phyloP scores from a whole-genome alignment of 1,140 invertebrate genomes.

The Habropoda laboriosa region DNA sequence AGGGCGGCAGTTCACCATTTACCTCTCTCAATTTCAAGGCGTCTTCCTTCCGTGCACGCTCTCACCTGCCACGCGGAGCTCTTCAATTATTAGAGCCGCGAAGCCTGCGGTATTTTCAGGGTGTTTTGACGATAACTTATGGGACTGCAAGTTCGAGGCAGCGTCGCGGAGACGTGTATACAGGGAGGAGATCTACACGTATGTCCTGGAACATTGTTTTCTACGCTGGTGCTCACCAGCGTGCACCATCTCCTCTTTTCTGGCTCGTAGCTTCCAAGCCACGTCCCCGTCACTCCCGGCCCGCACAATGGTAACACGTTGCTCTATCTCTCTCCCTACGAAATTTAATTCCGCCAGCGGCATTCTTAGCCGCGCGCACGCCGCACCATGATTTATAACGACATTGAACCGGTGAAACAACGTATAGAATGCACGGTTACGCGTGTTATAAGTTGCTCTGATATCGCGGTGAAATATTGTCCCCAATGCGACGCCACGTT shows the following conservation, averaged over 20 bases:
- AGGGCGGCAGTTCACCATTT: slow-evolving; percentile 59
- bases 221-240: not conserved
- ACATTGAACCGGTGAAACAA: slow-evolving; percentile 36
- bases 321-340: slow-evolving; percentile 42
- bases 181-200: not conserved
- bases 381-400: slow-evolving; percentile 54
- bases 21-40: slow-evolving; percentile 59
- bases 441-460: slow-evolving; percentile 32
- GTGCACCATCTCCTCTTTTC: not conserved
- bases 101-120: slow-evolving; percentile 60
- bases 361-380: slow-evolving; percentile 40
- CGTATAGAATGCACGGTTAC: slow-evolving; percentile 26
- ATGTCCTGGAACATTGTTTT: slow-evolving; percentile 54
- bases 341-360: slow-evolving; percentile 59
- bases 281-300: not conserved
- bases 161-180: slow-evolving; percentile 39
- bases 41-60: not conserved
- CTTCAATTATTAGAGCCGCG: slow-evolving; percentile 65
- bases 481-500: not conserved
- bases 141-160: slow-evolving; percentile 45
- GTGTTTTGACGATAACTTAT: slow-evolving; percentile 69
- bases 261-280: slow-evolving; percentile 9
- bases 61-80: slow-evolving; percentile 8
- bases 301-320: slow-evolving; percentile 36
- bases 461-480: slow-evolving; percentile 37